Evolutionary conservation across 2,888 invertebrate species (phyloP).

Genomic region (Resseliella maxima): DNA sequence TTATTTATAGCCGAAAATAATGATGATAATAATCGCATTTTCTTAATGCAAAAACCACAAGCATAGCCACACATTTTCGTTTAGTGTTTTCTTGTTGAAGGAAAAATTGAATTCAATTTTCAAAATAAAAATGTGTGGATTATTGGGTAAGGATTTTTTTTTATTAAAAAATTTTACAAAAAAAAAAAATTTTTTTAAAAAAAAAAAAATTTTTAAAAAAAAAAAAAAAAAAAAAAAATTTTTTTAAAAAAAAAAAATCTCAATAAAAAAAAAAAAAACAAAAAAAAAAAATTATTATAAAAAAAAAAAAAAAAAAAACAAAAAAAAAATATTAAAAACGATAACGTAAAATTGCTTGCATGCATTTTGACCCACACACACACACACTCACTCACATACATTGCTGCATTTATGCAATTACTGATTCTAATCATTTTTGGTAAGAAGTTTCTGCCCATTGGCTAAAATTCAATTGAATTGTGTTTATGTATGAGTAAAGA

Average conservation of each 20-base stretch:
- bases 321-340: neutral
- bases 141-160: too few relatives aligned
- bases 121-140: too few relatives aligned
- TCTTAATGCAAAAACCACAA: neutral
- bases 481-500: neutral
- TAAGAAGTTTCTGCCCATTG: neutral
- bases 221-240: too few relatives aligned
- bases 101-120: slow-evolving; percentile 33
- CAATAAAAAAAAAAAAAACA: too few relatives aligned
- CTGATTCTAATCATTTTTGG: slow-evolving; percentile 24
- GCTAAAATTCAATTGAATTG: neutral
- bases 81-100: neutral
- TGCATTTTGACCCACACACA: neutral
- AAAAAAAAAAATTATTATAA: too few relatives aligned
- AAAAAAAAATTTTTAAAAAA: too few relatives aligned
- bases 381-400: neutral
- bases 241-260: too few relatives aligned
- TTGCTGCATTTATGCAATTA: neutral
- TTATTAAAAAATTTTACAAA: too few relatives aligned
- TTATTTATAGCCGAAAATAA: neutral
- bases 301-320: too few relatives aligned
- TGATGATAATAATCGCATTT: slow-evolving; percentile 2
- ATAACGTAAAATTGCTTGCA: neutral
- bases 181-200: too few relatives aligned
- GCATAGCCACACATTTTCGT: neutral